A percentile compares a stretch with the other conserved stretches of the same genome.
These are phyloP conservation scores for Microplitis deprimator DNA, from an alignment of 2,888 invertebrate genomes.

Conservation along the genomic window DNA sequence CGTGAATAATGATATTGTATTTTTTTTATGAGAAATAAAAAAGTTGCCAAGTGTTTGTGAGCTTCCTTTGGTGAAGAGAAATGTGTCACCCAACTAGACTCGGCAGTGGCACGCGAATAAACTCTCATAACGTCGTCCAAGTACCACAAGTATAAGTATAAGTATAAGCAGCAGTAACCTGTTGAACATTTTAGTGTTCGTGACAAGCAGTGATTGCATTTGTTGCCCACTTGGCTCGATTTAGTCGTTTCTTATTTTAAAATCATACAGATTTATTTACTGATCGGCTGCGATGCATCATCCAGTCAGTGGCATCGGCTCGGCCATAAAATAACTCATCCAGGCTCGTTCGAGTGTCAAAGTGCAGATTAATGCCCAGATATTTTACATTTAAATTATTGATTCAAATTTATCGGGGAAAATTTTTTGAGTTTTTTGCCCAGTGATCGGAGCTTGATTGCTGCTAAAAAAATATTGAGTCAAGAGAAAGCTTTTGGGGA, in stretches of 20 bases:
- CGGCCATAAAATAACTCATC: neutral
- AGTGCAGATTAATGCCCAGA: too few species aligned
- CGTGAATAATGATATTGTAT: too few species aligned
- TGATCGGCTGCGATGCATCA: slow-evolving; percentile 3
- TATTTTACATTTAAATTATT: too few species aligned
- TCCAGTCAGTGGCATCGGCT: neutral
- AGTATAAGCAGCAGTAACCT: slow-evolving; percentile 61
- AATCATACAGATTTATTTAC: slow-evolving; percentile 44
- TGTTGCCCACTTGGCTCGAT: slow-evolving; percentile 59
- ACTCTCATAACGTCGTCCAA: slow-evolving; percentile 62
- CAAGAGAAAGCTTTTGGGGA: neutral
- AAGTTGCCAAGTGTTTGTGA: slow-evolving; percentile 48
- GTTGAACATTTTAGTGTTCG: slow-evolving; percentile 67
- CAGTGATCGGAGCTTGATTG: too few species aligned
- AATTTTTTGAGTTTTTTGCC: too few species aligned
- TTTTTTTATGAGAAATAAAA: slow-evolving; percentile 7
- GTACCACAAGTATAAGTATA: neutral
- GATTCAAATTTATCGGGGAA: too few species aligned
- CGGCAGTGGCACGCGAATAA: slow-evolving; percentile 64
- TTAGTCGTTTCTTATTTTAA: slow-evolving; percentile 30
- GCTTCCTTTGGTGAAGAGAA: slow-evolving; percentile 43
- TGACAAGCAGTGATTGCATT: slow-evolving; percentile 69
- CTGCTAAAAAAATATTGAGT: too few species aligned
- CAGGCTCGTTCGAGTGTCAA: too few species aligned
- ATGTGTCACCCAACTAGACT: slow-evolving; percentile 55